A percentile compares a stretch with the other conserved stretches of the same genome.
Evolutionary conservation across 2,888 invertebrate genomes (phyloP).

Genomic region (Lobophora halterata): DNA sequence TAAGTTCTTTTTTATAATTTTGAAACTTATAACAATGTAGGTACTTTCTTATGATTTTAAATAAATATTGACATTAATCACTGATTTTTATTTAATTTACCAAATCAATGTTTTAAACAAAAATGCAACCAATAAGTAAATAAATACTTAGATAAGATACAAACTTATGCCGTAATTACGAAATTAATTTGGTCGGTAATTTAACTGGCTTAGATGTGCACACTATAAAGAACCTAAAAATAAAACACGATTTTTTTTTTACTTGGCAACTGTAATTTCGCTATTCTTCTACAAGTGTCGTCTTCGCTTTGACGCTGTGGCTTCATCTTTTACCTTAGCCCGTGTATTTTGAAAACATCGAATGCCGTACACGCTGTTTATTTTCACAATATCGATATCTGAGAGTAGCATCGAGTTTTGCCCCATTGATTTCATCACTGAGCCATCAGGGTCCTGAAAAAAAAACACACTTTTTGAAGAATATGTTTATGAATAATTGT

Average conservation of each 20-base stretch:
- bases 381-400: constrained; percentile 57
- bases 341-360: constrained; percentile 40
- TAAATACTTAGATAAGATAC: too few relatives aligned
- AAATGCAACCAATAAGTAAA: too few relatives aligned
- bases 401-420: constrained; percentile 56
- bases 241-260: not conserved
- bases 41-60: too few relatives aligned
- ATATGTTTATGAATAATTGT: too few relatives aligned
- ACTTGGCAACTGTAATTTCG: not conserved
- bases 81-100: too few relatives aligned
- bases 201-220: not conserved
- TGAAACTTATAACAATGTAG: too few relatives aligned
- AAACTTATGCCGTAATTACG: too few relatives aligned
- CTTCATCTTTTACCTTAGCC: not conserved
- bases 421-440: constrained; percentile 56
- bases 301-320: not conserved
- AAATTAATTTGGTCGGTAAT: too few relatives aligned
- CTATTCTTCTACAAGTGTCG: not conserved
- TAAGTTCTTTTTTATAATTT: too few relatives aligned
- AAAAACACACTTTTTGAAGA: constrained; percentile 4
- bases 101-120: too few relatives aligned
- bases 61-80: too few relatives aligned
- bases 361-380: constrained; percentile 64
- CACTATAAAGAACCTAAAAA: constrained; percentile 9
- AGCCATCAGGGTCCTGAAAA: constrained; percentile 62